Evolutionary conservation across 2,888 invertebrate genomes (phyloP).

Genomic region (Aplocera efformata): DNA sequence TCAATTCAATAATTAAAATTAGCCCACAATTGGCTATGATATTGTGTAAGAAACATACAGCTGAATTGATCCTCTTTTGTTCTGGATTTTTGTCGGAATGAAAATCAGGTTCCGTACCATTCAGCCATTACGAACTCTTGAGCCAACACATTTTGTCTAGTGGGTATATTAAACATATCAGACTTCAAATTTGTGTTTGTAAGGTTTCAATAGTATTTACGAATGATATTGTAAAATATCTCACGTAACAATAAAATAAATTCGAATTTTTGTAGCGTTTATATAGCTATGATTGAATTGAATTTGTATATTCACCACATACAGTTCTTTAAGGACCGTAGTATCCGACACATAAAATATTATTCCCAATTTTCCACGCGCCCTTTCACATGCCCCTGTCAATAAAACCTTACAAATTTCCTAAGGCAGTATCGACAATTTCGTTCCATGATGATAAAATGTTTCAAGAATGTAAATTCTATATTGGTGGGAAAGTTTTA

Average conservation of each 20-base stretch:
- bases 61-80: too few relatives aligned
- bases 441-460: slow-evolving; percentile 29
- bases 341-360: slow-evolving; percentile 26
- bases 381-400: slow-evolving; percentile 27
- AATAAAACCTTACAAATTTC: slow-evolving; percentile 30
- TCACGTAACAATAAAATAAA: slow-evolving; percentile 4
- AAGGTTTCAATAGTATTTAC: too few relatives aligned
- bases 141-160: too few relatives aligned
- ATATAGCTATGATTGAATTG: slow-evolving; percentile 15
- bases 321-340: slow-evolving; percentile 20
- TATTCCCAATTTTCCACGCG: slow-evolving; percentile 24
- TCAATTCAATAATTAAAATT: too few relatives aligned
- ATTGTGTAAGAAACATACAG: too few relatives aligned
- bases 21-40: too few relatives aligned
- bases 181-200: too few relatives aligned
- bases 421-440: slow-evolving; percentile 24
- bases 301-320: slow-evolving; percentile 20
- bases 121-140: too few relatives aligned
- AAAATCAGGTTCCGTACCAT: too few relatives aligned
- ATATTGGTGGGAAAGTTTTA: slow-evolving; percentile 37
- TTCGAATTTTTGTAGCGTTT: not conserved
- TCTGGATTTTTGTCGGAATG: too few relatives aligned
- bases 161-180: too few relatives aligned
- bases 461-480: slow-evolving; percentile 33
- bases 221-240: not conserved